Conservation (phyloP, 2,888 invertebrate genomes). For the Blomia tropicalis region DNA sequence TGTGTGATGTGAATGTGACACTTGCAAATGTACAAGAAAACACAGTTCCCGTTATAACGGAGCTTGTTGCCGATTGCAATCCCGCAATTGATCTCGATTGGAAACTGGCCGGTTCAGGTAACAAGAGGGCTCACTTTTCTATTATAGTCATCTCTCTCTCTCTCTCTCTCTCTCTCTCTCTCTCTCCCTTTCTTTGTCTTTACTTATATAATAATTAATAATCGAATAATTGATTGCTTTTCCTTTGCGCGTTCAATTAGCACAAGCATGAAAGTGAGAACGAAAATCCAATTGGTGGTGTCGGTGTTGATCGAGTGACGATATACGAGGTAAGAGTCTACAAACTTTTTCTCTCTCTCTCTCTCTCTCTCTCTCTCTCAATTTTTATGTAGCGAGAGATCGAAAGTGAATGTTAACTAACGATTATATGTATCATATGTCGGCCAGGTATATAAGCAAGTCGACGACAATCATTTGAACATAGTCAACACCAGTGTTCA, state of each 20-base stretch:
- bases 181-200: too few species aligned
- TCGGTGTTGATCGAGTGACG: background rate
- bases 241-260: slow-evolving; percentile 9
- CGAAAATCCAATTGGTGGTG: background rate
- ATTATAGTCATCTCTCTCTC: too few species aligned
- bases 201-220: slow-evolving; percentile 2
- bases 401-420: background rate
- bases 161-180: too few species aligned
- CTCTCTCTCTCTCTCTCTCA: too few species aligned
- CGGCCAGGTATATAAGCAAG: background rate
- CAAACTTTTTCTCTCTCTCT: too few species aligned
- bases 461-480: too few species aligned
- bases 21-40: too few species aligned
- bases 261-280: background rate
- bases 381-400: background rate
- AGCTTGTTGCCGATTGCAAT: too few species aligned
- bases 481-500: too few species aligned
- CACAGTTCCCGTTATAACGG: too few species aligned
- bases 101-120: background rate
- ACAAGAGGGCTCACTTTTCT: too few species aligned
- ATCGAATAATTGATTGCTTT: slow-evolving; percentile 11
- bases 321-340: background rate
- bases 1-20: too few species aligned
- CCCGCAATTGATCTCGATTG: background rate
- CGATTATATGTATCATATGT: background rate